Conservation (phyloP, 1,140 invertebrate species). For the Drosophila sechellia region DNA sequence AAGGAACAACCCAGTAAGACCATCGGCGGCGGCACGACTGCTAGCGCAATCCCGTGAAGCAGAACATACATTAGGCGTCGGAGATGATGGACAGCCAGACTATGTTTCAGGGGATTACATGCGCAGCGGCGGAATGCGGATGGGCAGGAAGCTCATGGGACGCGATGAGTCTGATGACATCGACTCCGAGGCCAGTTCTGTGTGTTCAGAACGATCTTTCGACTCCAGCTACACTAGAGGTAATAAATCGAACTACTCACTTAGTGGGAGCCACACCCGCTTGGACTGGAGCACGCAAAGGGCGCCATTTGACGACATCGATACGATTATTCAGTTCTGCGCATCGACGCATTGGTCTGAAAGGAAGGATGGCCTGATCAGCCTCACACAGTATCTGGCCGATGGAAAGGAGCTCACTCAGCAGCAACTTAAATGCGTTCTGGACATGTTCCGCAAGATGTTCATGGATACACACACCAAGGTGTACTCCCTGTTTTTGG, state of each 20-base stretch:
- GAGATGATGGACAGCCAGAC: slow-evolving; percentile 50
- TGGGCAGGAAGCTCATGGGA: slow-evolving; percentile 74
- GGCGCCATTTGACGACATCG: slow-evolving; percentile 89
- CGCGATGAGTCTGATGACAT: slow-evolving; percentile 93
- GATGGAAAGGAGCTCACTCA: slow-evolving; percentile 79
- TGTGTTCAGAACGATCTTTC: slow-evolving; percentile 96
- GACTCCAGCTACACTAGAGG: slow-evolving; percentile 88
- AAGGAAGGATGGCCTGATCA: slow-evolving; percentile 95
- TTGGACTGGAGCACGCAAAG: slow-evolving; percentile 86
- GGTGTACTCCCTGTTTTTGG: slow-evolving; percentile 96
- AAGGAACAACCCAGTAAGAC: slow-evolving; percentile 86
- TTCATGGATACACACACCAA: slow-evolving; percentile 99
- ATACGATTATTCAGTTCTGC: slow-evolving; percentile 94
- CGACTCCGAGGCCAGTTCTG: slow-evolving; percentile 97
- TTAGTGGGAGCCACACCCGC: slow-evolving; percentile 92
- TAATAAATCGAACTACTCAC: slow-evolving; percentile 87
- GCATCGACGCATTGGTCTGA: slow-evolving; percentile 96
- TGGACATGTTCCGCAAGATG: slow-evolving; percentile 96
- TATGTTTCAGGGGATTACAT: slow-evolving; percentile 64
- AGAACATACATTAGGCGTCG: slow-evolving; percentile 92
- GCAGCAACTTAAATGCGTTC: slow-evolving; percentile 79
- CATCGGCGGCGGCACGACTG: slow-evolving; percentile 92
- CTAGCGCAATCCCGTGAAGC: slow-evolving; percentile 95
- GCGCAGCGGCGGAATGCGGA: slow-evolving; percentile 67
- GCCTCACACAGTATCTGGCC: slow-evolving; percentile 87